These are phyloP conservation scores for Corythaeola cristata DNA, from an alignment of 2,113 vertebrate genomes.

Conservation along the genomic window DNA sequence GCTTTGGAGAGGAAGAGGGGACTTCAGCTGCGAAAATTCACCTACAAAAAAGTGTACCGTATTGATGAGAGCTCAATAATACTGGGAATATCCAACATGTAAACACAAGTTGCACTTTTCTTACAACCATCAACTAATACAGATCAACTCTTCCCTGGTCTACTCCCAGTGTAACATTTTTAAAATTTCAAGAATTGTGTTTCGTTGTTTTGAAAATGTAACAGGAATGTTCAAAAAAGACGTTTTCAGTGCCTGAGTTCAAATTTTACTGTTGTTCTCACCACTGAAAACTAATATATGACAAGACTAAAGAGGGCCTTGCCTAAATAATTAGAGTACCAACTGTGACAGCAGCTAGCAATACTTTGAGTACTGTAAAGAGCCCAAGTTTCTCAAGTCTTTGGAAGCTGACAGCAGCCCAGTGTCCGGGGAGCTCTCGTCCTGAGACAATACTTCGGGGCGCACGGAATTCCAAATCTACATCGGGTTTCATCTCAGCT, in stretches of 20 bases:
- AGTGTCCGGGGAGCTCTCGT: background rate
- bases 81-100: background rate
- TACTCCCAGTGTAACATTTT: background rate
- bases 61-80: background rate
- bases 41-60: background rate
- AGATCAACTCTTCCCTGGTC: background rate
- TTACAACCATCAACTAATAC: background rate
- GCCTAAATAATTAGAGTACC: background rate
- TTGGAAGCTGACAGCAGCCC: background rate
- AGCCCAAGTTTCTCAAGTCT: background rate
- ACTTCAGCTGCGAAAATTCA: background rate
- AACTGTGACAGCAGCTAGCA: background rate
- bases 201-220: background rate
- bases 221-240: background rate
- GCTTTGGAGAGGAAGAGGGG: background rate
- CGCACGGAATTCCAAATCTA: background rate
- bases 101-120: background rate
- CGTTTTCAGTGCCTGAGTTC: background rate
- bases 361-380: background rate
- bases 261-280: background rate
- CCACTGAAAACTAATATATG: background rate
- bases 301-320: background rate
- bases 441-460: background rate
- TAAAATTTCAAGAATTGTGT: background rate
- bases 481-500: background rate